These are phyloP conservation scores for Grammomys dolichurus DNA, from an alignment of 2,113 vertebrate genomes.

Conservation along the genomic window DNA sequence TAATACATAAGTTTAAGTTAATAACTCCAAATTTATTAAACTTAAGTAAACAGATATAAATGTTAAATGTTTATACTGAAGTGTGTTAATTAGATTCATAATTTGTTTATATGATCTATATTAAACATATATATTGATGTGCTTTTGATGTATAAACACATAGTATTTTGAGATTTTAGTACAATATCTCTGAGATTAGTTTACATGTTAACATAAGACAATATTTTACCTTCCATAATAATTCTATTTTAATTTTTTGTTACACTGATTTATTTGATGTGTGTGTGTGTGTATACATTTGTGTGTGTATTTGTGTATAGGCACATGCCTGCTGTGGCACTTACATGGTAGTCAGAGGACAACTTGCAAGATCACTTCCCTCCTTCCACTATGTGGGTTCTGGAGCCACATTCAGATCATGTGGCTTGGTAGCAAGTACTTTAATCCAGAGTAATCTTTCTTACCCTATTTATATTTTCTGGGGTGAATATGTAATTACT, in stretches of 20 bases:
- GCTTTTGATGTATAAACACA: not conserved
- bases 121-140: not conserved
- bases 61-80: not conserved
- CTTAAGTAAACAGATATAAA: not conserved
- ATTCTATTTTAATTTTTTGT: not conserved
- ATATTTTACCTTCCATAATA: not conserved
- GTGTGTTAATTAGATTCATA: not conserved
- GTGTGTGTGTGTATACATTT: not conserved
- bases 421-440: not conserved
- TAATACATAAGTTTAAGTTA: not conserved
- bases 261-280: not conserved
- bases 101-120: not conserved
- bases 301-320: not conserved
- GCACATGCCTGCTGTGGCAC: not conserved
- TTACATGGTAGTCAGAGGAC: not conserved
- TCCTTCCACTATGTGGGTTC: not conserved
- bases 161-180: not conserved
- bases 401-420: not conserved
- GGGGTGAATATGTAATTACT: too few relatives aligned
- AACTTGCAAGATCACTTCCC: not conserved
- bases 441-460: not conserved
- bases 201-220: not conserved
- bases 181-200: not conserved
- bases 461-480: not conserved
- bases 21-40: not conserved